These are phyloP conservation scores for Palythoa caribaeorum DNA, from an alignment of 92 coral and sea anemone genomes.

Conservation along the genomic window DNA sequence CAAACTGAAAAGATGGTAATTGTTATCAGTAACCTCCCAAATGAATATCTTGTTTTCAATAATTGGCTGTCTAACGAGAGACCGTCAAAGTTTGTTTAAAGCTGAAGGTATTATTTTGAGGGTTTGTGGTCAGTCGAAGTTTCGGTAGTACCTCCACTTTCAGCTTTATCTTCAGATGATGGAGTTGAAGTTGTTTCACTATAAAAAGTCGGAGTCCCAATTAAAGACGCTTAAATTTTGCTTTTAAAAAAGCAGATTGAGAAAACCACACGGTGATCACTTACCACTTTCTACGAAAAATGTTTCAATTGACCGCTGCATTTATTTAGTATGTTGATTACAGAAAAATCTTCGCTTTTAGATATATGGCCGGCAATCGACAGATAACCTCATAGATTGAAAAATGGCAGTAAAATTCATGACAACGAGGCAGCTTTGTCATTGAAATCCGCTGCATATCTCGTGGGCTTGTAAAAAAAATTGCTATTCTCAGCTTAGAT, in stretches of 20 bases:
- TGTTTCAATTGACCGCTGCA: constrained; percentile 17
- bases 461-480: no score
- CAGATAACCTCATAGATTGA: no score
- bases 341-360: constrained; percentile 21
- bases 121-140: neutral
- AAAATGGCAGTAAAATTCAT: no score
- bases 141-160: constrained; percentile 19
- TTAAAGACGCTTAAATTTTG: constrained; percentile 7
- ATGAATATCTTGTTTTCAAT: no score
- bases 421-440: no score
- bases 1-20: no score
- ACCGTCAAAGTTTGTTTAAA: no score
- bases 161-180: constrained; percentile 7
- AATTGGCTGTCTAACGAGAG: no score
- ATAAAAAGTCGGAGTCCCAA: constrained; percentile 12
- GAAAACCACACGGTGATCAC: constrained; percentile 6
- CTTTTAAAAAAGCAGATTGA: constrained; percentile 12
- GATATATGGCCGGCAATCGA: constrained; percentile 34
- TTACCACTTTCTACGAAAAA: constrained; percentile 35
- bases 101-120: no score
- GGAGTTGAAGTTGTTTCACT: neutral
- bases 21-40: no score
- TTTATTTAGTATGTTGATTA: neutral
- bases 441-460: no score
- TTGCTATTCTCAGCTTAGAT: no score